Evolutionary conservation across 2,888 invertebrate species (phyloP), one percentile per base, ranked within the genome.

Genomic region (Napeogenes sylphis): DNA sequence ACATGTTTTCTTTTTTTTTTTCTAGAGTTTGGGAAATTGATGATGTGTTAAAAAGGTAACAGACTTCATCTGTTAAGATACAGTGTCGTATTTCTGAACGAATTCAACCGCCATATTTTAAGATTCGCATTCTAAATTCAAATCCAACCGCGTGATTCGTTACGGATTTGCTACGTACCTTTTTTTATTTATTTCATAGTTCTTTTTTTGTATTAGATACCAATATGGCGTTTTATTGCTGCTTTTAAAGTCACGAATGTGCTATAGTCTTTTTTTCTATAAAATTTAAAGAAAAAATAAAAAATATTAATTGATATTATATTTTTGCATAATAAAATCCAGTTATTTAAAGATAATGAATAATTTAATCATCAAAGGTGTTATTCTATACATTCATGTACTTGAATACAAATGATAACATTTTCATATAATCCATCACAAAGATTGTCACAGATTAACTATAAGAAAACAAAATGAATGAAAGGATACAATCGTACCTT

Each of bases 11-110:
- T 79, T 75, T 79, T 84, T 21, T n/a, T 21, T 84, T 80, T 81
- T 73, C 68, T 71, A 74, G 76, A 80, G 81, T 84, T 84, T 76
- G 59, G 77, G 77, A 84, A 88, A 89, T 86, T 84, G 84, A 89
- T 88, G 88, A 90, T 82, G 88, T 89, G 89, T 89, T 90, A 90
- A 90, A 89, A 89, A 87, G 85, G 83, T 85, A 82, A 85, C 85
- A 81, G 82, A 84, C 83, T 79, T 71, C 38, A 64, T 66, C 55
- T 73, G 76, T 80, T 62, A 54, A 45, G 45, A 46, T 51, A 47
- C 53, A 46, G 60, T 57, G 76, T 81, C 79, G 77, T 77, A 80
- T 83, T 81, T 81, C 77, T 73, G 75, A 69, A 77, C 70, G 74
- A 73, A 77, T 61, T 55, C 42, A 55, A 81, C 77, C 76, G 78